phyloP scores from a whole-genome alignment of 2,888 invertebrate species.

The Melieria crassipennis region DNA sequence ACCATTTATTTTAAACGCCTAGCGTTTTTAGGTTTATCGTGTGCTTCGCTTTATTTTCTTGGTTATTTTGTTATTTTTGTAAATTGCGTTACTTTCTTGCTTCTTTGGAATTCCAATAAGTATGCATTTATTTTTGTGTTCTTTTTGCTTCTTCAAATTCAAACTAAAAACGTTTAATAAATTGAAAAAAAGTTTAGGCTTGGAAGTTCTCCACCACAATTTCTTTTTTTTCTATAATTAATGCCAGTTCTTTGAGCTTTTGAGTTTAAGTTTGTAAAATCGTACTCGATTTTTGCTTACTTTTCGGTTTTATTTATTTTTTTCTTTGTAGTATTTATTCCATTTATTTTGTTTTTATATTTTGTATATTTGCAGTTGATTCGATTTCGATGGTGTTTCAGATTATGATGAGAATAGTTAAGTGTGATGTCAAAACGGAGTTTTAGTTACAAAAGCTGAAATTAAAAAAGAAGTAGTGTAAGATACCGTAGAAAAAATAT shows the following conservation, averaged over 20 bases:
- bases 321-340: slow-evolving; percentile 46
- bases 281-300: slow-evolving; percentile 43
- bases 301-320: slow-evolving; percentile 45
- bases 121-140: too few relatives aligned
- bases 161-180: too few relatives aligned
- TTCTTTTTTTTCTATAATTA: slow-evolving; percentile 12
- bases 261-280: slow-evolving; percentile 19
- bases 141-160: too few relatives aligned
- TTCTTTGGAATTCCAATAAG: too few relatives aligned
- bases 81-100: too few relatives aligned
- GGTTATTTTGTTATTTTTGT: too few relatives aligned
- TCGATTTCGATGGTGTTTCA: slow-evolving; percentile 60
- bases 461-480: slow-evolving; percentile 37
- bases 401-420: slow-evolving; percentile 64
- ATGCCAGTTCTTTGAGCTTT: slow-evolving; percentile 14
- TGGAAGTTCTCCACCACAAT: slow-evolving; percentile 12
- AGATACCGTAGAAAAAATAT: background rate
- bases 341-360: slow-evolving; percentile 41
- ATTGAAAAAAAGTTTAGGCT: background rate
- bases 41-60: too few relatives aligned
- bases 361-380: slow-evolving; percentile 44
- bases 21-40: too few relatives aligned
- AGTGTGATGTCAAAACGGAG: slow-evolving; percentile 67
- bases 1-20: too few relatives aligned
- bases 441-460: slow-evolving; percentile 67